Conservation (phyloP, 2,888 invertebrate genomes). For the Xylota segnis region DNA sequence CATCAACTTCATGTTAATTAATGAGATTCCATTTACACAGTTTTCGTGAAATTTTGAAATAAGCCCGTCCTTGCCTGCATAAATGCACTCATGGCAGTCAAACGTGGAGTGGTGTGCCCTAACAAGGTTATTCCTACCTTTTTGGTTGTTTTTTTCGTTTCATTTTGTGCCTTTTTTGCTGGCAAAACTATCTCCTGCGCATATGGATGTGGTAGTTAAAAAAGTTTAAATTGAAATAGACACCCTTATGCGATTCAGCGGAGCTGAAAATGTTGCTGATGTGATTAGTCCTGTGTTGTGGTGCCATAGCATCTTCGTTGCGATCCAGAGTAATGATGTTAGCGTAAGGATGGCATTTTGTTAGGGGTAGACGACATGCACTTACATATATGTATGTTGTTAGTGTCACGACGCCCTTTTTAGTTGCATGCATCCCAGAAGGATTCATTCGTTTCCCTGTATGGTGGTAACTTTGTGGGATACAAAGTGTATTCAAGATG, state of each 20-base stretch:
- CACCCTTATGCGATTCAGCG: constrained; percentile 28
- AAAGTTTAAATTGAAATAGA: constrained; percentile 24
- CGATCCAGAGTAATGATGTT: not conserved
- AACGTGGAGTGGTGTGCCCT: not conserved
- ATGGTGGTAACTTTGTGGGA: not conserved
- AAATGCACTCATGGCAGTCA: not conserved
- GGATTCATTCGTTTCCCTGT: not conserved
- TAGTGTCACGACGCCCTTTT: no score
- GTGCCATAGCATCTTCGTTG: not conserved
- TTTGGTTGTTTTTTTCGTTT: not conserved
- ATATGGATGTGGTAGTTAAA: not conserved
- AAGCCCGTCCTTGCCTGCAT: not conserved
- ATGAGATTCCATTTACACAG: constrained; percentile 4
- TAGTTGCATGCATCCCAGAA: not conserved
- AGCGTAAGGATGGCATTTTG: not conserved
- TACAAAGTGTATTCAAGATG: not conserved
- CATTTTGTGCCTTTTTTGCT: no score
- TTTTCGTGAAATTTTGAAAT: not conserved
- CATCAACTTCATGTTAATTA: constrained; percentile 15
- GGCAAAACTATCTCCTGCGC: not conserved
- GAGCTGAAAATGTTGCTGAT: constrained; percentile 44
- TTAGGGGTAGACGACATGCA: not conserved
- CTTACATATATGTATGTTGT: not conserved
- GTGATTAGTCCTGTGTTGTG: constrained; percentile 17
- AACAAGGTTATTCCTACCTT: constrained; percentile 14